Evolutionary conservation across 2,797 vertebrate species (phyloP).

Genomic region (Capromys pilorides): DNA sequence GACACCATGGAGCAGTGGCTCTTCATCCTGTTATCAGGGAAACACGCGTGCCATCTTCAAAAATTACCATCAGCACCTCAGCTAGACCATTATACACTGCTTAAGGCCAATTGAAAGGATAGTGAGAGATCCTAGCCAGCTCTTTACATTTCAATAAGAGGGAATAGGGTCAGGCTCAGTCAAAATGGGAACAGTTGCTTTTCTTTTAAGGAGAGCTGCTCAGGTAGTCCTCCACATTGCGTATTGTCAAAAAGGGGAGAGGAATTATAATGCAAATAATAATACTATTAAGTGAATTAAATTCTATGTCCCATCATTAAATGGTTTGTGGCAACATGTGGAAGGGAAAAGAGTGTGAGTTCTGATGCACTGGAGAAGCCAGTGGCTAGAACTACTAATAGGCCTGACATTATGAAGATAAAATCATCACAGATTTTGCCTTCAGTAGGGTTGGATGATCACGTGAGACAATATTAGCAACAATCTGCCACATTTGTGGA

Average conservation of each 20-base stretch:
- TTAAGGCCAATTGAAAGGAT: too few species aligned
- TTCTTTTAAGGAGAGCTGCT: too few species aligned
- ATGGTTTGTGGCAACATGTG: background rate
- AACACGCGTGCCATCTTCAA: too few species aligned
- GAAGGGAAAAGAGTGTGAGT: background rate
- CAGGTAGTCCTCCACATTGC: too few species aligned
- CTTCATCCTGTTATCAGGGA: too few species aligned
- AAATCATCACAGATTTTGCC: background rate
- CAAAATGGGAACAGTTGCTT: too few species aligned
- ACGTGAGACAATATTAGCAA: background rate
- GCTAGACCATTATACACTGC: too few species aligned
- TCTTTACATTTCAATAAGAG: too few species aligned
- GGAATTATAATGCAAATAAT: background rate
- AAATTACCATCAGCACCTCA: too few species aligned
- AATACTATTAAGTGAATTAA: constrained; percentile 18
- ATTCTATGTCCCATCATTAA: background rate
- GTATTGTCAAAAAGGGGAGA: background rate
- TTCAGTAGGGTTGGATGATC: background rate
- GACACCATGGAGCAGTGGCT: too few species aligned
- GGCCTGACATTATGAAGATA: background rate
- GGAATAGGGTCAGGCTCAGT: too few species aligned
- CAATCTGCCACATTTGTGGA: background rate
- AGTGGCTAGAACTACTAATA: background rate
- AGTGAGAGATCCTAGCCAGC: too few species aligned
- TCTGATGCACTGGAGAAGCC: background rate